These are phyloP conservation scores for Tamias sibiricus DNA, from an alignment of 2,113 vertebrate species.

Conservation along the genomic window DNA sequence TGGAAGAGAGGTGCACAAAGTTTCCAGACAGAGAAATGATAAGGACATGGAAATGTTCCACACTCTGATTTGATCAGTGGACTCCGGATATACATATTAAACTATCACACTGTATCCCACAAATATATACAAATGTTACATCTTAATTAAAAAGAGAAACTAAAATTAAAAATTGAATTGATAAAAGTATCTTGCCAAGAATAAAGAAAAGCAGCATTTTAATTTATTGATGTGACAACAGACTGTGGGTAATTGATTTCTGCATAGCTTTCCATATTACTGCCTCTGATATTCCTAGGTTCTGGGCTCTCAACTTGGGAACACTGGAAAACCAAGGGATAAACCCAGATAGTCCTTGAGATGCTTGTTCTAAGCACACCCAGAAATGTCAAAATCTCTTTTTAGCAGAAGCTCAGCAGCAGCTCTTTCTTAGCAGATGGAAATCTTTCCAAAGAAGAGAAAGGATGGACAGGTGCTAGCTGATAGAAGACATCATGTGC, in stretches of 20 bases:
- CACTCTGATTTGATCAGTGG: neutral
- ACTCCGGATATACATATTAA: neutral
- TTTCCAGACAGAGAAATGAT: neutral
- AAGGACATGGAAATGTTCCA: neutral
- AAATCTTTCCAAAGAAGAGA: slow-evolving; percentile 5
- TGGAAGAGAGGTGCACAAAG: neutral
- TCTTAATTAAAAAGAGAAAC: neutral
- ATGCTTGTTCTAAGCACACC: neutral
- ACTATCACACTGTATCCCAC: neutral
- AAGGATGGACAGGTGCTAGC: neutral
- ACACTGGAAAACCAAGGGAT: neutral
- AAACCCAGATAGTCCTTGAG: neutral
- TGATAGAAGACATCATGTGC: neutral
- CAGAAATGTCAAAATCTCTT: neutral
- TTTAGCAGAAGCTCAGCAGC: neutral
- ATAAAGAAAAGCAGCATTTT: neutral
- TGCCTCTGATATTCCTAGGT: neutral
- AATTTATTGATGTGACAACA: neutral
- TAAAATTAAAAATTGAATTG: neutral
- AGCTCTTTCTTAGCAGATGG: neutral
- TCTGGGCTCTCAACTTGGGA: neutral
- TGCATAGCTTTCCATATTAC: neutral
- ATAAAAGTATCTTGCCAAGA: too few species aligned
- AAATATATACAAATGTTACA: neutral
- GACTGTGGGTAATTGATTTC: neutral